Evolutionary conservation across 2,888 invertebrate genomes (phyloP), one percentile per base, ranked within the genome.

Genomic region (Notodonta dromedarius): DNA sequence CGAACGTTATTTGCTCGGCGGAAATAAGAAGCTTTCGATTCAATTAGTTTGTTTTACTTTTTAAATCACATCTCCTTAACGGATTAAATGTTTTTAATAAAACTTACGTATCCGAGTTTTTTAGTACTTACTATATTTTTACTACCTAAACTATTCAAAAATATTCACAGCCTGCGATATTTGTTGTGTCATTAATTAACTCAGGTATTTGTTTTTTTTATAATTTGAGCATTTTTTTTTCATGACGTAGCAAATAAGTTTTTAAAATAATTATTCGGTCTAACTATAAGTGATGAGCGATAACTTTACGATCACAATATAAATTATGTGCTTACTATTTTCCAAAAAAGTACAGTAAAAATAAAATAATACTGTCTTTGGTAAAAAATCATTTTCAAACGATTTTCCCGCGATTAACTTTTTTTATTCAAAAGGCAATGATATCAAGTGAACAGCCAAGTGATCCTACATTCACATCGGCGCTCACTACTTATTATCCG

Each of bases 401-500:
- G 79, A 87, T 87, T 86, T 88, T 84, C 83, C 87, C 81, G 77
- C 78, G 79, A 77, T 81, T 83, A 82, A 75, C 65, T 70, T 73
- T 81, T 80, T 79, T 78, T 80, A 76, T 74, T 71, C 67, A 74
- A 71, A 65, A 66, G 69, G 74, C 71, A 77, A 71, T 78, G 73
- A 71, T 70, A 70, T 66, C 65, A 60, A 62, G 63, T 70, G 72
- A 73, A 71, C 62, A 73, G 69, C 64, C 64, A 73, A 74, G 66
- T 69, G 70, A 86, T 86, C 84, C 77, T 80, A 71, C 71, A 86
- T 87, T 85, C 83, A 84, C 79, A 85, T 76, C 74, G 62, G 67
- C 77, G 70, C 71, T 74, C 78, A 88, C 90, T 91, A 24, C 24
- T 24, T 24, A 92, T 92, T 90, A 91, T 87, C 79, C 91, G 84